Conservation (phyloP, 2,113 vertebrate genomes). For the Nettapus auritus region DNA sequence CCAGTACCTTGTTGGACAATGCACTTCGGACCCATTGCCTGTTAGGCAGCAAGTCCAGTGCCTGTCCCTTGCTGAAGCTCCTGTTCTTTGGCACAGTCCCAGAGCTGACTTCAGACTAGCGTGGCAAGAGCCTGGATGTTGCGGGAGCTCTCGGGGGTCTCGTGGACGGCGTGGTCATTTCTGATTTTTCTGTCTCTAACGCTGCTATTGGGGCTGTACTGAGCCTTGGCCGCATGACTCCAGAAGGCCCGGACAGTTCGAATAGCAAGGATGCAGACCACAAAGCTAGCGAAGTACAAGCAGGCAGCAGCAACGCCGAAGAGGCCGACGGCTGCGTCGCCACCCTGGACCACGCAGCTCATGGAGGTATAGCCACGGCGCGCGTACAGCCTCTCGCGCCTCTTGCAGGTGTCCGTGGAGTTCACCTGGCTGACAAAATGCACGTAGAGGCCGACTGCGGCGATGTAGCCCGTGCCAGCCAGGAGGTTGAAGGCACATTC, state of each 20-base stretch:
- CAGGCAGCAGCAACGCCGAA: conserved; percentile 79
- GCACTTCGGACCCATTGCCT: rapidly evolving
- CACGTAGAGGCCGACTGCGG: conserved; percentile 85
- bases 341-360: conserved; percentile 84
- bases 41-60: background rate
- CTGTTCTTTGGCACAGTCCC: background rate
- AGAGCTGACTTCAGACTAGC: conserved; percentile 36
- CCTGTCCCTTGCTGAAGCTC: background rate
- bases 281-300: conserved; percentile 73
- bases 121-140: background rate
- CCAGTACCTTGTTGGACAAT: background rate
- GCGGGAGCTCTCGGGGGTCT: background rate
- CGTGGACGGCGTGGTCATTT: rapidly evolving
- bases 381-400: conserved; percentile 80
- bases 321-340: conserved; percentile 80
- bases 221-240: rapidly evolving
- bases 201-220: background rate
- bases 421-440: conserved; percentile 85
- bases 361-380: conserved; percentile 86
- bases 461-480: conserved; percentile 74
- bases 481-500: conserved; percentile 81
- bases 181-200: background rate
- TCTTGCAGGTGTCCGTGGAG: conserved; percentile 80
- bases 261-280: conserved; percentile 75
- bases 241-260: conserved; percentile 13